Base-by-base conservation (phyloP, 1,140 invertebrate genomes). In the Rhyzopertha dominica region DNA sequence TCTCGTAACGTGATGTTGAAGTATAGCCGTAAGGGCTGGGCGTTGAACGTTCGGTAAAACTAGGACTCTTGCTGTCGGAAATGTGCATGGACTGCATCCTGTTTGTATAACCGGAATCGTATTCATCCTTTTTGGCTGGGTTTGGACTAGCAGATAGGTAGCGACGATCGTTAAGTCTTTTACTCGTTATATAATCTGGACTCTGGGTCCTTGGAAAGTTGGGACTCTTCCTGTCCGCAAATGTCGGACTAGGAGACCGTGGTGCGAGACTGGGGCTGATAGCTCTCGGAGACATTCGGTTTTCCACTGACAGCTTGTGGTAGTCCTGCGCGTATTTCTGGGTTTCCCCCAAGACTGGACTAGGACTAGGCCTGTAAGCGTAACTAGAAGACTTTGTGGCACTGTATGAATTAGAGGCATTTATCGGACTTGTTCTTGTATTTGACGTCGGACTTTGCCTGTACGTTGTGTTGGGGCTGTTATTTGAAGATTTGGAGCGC, bases 401-500 rank as follows among this genome's bases (percentile, higher is more conserved):
- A 30, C 48, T 54, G 13, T 38, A 31, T n/a, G 43, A 37, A 2
- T 34, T 18, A 31, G 18, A 10, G 7, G 49, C 37, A 10, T 39
- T 47, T 10, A 43, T 45, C 7, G 53, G 50, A 53, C 50, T 53
- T 39, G 53, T 43, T 41, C 29, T 58, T 22, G 50, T 49, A 30
- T 54, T 54, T 47, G 47, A 54, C 9, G 68, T 69, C 0, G 73
- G 72, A 43, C 70, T 73, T 18, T 63, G 58, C 13, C 65, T 51
- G 29, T 59, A 63, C 1, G 59, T 49, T 9, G 51, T 43, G 30
- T 55, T 61, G 4, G 57, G 57, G 40, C 56, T 61, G 42, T 47
- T 58, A 41, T 36, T 54, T 1, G 51, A 57, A 2, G 49, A 51
- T 44, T 63, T 63, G 5, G 49, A 49, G n/a, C 73, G 68, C 69